phyloP scores from a whole-genome alignment of 2,797 vertebrate genomes.

The Acomys russatus region DNA sequence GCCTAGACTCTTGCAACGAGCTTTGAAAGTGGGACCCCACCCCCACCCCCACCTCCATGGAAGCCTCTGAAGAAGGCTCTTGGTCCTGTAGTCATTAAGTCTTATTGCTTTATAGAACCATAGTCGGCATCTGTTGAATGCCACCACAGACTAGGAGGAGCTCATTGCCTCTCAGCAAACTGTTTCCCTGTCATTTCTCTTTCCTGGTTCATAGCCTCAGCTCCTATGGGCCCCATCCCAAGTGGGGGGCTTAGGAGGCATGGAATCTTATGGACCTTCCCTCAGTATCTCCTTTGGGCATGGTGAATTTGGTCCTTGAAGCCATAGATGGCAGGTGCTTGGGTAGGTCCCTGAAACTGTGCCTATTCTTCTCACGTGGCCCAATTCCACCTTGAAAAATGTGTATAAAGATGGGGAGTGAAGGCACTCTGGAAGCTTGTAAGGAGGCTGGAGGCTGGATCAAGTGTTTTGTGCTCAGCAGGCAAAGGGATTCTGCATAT shows the following conservation, averaged over 20 bases:
- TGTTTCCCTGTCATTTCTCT: not conserved
- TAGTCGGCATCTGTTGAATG: not conserved
- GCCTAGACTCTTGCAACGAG: not conserved
- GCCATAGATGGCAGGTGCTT: not conserved
- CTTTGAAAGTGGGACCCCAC: not conserved
- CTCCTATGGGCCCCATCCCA: fast-evolving
- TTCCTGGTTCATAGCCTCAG: fast-evolving
- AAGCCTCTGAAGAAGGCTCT: not conserved
- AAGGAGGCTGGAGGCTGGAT: not conserved
- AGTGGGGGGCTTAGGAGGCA: fast-evolving
- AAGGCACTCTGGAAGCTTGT: fast-evolving
- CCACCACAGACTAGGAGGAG: fast-evolving
- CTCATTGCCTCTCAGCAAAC: not conserved
- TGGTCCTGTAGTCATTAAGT: too few species aligned
- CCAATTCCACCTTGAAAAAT: not conserved
- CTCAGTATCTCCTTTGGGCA: too few species aligned
- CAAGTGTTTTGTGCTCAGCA: not conserved
- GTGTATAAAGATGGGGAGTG: not conserved
- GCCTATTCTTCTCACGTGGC: not conserved
- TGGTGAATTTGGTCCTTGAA: fast-evolving
- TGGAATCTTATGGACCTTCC: not conserved
- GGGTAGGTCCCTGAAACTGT: not conserved
- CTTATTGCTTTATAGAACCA: fast-evolving
- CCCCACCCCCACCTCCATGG: not conserved
- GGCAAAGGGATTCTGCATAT: too few species aligned